A percentile compares a stretch with the other conserved stretches of the same genome.
Conservation (phyloP, 2,888 invertebrate genomes). For the Cyclophora albipunctata region DNA sequence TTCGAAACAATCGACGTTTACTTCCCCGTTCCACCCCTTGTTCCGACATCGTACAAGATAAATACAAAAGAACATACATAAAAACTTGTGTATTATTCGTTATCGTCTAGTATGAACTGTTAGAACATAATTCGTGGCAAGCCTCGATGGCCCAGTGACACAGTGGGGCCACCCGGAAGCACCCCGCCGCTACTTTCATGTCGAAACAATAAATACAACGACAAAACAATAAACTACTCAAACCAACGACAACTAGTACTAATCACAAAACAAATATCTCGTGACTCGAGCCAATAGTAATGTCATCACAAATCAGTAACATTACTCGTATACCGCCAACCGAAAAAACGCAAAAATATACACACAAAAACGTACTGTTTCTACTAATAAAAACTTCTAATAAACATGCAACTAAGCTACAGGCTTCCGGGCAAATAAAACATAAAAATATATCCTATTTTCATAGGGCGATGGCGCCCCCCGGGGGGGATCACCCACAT, state of each 20-base stretch:
- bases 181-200: constrained; percentile 11
- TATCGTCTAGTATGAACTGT: too few species aligned
- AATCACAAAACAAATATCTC: constrained; percentile 45
- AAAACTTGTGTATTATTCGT: too few species aligned
- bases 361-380: constrained; percentile 47
- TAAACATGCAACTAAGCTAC: constrained; percentile 76
- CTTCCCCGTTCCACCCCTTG: too few species aligned
- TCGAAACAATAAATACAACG: constrained; percentile 19
- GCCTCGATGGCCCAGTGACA: too few species aligned
- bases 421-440: constrained; percentile 75
- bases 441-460: constrained; percentile 77
- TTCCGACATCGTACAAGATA: too few species aligned
- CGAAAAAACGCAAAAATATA: constrained; percentile 37
- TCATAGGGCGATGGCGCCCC: constrained; percentile 64
- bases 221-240: constrained; percentile 23
- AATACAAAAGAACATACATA: too few species aligned
- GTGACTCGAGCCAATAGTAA: constrained; percentile 52
- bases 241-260: constrained; percentile 20
- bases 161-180: constrained; percentile 4
- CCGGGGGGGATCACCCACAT: constrained; percentile 37
- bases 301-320: constrained; percentile 57
- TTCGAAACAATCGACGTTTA: too few species aligned
- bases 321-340: constrained; percentile 14
- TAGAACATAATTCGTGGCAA: too few species aligned
- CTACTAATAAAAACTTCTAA: constrained; percentile 75